Base-by-base conservation (phyloP, 2,113 vertebrate species). In the Hyaena hyaena region DNA sequence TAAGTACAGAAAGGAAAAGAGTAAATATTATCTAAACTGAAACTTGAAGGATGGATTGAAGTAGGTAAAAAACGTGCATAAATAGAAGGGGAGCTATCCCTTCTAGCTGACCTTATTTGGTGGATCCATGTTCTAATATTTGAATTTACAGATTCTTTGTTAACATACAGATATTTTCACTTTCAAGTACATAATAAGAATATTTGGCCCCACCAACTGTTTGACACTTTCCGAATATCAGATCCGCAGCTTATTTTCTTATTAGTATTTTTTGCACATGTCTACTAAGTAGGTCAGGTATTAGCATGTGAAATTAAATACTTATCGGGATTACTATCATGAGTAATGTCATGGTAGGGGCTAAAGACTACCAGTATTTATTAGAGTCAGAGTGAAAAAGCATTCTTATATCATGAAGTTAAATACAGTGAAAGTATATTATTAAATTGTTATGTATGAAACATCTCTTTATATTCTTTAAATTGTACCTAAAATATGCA, bases 361-460 rank as follows among this genome's bases (percentile, higher is more conserved):
- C 87, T 93, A 93, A 92, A 89, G 74, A 90, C 31, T 74, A 79
- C 16, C 1, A 87, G 33, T 53, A 74, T 16, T 94, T 90, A 92
- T 65, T 68, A 89, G 33, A 80, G 35, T 87, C 31, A 79, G 58
- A 61, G 2, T 69, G 31, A 83, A 90, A 94, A 76, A 69, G 45
- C 68, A 76, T 76, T 53, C 63, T 90, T 39, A 77, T 11, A 55
- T 90, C 50, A 63, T 21, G 33, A 61, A 71, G 7, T 66, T 82
- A 86, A 93, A 73, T 65, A 63, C 65, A 50, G 15, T 39, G 10
- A 0, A 69, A 81, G 24, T 81, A 82, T 68, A 23, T 31, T 68
- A 23, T 31, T 85, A 95, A 90, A 33, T 61, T 69, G 15, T 8
- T 68, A 31, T 88, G 14, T 10, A 39, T 71, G 63, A 84, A 69